Evolutionary conservation across 2,113 vertebrate genomes (phyloP), one percentile per base, ranked within the genome.

Genomic region (Apistogramma diplotaenia): DNA sequence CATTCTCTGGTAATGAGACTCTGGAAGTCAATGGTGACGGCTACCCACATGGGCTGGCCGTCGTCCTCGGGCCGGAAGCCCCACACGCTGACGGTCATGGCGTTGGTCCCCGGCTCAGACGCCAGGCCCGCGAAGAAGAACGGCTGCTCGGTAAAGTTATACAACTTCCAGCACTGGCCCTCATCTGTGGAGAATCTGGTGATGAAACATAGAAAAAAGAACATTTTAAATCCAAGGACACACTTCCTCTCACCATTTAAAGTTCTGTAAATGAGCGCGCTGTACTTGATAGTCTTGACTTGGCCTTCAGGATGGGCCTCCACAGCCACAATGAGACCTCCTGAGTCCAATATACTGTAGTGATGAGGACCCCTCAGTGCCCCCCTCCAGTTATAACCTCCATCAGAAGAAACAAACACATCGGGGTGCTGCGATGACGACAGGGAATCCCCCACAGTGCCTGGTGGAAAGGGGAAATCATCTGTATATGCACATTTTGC

Each of bases 101-200:
- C 94, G 67, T 95, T 96, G 23, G 93, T 94, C 13, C 95, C 95
- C 0, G 96, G 96, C 75, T 96, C 95, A 0, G 95, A 95, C 0
- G 94, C 91, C 76, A 96, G 82, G 53, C 95, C 96, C 1, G 94
- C 94, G 6, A 96, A 94, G 84, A 93, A 95, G 74, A 96, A 93
- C 8, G 95, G 92, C 85, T 96, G 94, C 37, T 94, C 87, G 0
- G 96, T 96, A 72, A 96, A 96, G 90, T 94, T 96, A 43, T 95
- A 96, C 18, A 58, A 83, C 71, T 94, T 94, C 96, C 96, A 96
- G 79, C 95, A 96, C 55, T 86, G 95, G 9, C 96, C 96, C 54
- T 96, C 96, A 6, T 96, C 96, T 10, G 96, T 96, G 57, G 96
- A 96, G 82, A 96, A 96, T 80, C 96, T 96, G 90, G 11, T 12